These are phyloP conservation scores for Danionella cerebrum DNA, from an alignment of 2,113 vertebrate species.

Conservation along the genomic window DNA sequence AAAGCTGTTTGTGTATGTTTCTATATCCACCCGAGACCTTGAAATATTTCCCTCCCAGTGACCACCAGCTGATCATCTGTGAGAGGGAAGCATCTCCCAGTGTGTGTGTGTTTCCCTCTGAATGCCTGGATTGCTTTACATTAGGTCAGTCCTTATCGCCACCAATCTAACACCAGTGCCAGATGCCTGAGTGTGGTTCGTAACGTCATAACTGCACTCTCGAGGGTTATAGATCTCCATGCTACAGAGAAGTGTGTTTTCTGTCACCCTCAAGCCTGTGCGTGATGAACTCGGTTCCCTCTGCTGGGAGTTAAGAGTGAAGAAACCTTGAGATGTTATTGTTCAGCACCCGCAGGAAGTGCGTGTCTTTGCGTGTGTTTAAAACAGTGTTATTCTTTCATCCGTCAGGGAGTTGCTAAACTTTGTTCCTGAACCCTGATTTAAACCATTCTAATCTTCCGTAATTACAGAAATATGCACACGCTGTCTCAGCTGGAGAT, in stretches of 20 bases:
- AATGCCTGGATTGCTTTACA: conserved; percentile 9
- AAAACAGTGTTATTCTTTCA: conserved; percentile 24
- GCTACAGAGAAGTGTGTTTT: conserved; percentile 15
- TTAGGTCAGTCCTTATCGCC: conserved; percentile 19
- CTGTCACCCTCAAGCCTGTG: conserved; percentile 17
- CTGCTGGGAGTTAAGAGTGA: conserved; percentile 31
- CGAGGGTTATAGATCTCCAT: conserved; percentile 23
- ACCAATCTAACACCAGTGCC: conserved; percentile 10
- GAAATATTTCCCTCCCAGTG: not conserved
- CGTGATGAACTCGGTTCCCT: conserved; percentile 17
- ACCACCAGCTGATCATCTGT: not conserved
- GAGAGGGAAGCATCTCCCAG: not conserved
- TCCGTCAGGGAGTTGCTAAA: conserved; percentile 12
- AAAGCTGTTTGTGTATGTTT: not conserved
- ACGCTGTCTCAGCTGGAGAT: conserved; percentile 1
- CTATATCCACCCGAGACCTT: not conserved
- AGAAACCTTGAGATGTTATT: conserved; percentile 25
- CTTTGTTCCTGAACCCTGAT: conserved; percentile 24
- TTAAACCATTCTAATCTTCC: conserved; percentile 31
- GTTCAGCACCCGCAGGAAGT: not conserved
- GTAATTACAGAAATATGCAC: conserved; percentile 28
- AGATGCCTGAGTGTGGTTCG: conserved; percentile 17
- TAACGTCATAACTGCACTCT: conserved; percentile 22
- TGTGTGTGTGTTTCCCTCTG: conserved; percentile 2
- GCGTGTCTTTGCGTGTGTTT: conserved; percentile 14